These are phyloP conservation scores for Sinocyclocheilus grahami DNA, from an alignment of 2,113 vertebrate species.

Conservation along the genomic window DNA sequence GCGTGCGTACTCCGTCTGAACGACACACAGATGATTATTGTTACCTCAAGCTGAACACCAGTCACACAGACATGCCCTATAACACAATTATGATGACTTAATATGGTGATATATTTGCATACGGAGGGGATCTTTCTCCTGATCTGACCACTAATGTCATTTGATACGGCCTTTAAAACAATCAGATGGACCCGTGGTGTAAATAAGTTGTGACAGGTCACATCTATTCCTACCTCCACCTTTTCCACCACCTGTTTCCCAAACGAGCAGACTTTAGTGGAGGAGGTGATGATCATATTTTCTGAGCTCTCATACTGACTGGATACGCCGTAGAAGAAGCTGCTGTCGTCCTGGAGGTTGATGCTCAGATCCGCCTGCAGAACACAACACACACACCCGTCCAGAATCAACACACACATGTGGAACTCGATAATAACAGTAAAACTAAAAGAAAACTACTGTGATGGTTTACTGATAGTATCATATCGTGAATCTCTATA, in stretches of 20 bases:
- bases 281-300: conserved; percentile 95
- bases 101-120: conserved; percentile 1
- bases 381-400: conserved; percentile 37
- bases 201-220: conserved; percentile 15
- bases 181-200: neutral
- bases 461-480: too few species aligned
- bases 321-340: conserved; percentile 92
- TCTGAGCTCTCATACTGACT: conserved; percentile 94
- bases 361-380: conserved; percentile 90
- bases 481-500: too few species aligned
- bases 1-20: conserved; percentile 80
- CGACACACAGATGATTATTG: conserved; percentile 27
- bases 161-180: neutral
- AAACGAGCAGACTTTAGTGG: conserved; percentile 96
- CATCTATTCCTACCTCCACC: conserved; percentile 84
- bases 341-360: conserved; percentile 89
- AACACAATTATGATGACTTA: conserved; percentile 8
- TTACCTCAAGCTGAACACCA: conserved; percentile 44
- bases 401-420: too few species aligned
- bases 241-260: conserved; percentile 98
- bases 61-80: conserved; percentile 22
- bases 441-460: too few species aligned
- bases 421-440: too few species aligned
- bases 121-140: neutral
- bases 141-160: neutral